These are phyloP conservation scores for Lydus trimaculatus DNA, from an alignment of 2,888 invertebrate species.

Conservation along the genomic window DNA sequence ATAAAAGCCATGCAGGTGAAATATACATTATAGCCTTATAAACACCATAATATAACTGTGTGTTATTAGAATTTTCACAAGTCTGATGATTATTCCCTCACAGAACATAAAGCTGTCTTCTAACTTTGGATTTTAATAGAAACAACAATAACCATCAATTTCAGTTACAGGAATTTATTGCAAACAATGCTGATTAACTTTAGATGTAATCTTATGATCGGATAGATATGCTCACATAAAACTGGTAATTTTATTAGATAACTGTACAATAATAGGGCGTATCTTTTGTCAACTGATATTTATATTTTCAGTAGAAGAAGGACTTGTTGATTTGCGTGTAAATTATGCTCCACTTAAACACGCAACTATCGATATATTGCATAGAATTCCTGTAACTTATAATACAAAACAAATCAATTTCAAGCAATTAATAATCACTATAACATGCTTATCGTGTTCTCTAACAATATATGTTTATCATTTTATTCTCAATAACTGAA, in stretches of 20 bases:
- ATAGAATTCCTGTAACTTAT: too few relatives aligned
- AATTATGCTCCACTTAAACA: background rate
- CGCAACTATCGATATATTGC: background rate
- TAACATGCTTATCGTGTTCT: too few relatives aligned
- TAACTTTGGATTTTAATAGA: background rate
- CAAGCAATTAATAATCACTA: too few relatives aligned
- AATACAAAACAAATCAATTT: too few relatives aligned
- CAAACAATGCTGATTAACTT: background rate
- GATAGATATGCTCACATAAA: background rate
- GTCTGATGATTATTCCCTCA: background rate
- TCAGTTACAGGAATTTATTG: background rate
- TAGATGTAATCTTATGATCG: background rate
- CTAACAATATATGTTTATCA: too few relatives aligned
- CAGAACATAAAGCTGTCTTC: background rate
- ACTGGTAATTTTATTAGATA: background rate
- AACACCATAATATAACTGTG: background rate
- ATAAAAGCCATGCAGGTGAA: background rate
- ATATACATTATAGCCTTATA: background rate
- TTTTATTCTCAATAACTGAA: background rate
- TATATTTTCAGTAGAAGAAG: background rate
- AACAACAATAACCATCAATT: slow-evolving; percentile 8
- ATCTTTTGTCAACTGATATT: background rate
- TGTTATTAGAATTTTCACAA: background rate
- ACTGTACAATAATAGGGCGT: background rate
- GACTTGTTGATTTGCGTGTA: slow-evolving; percentile 4